Conservation (phyloP, 2,797 vertebrate genomes). For the Cynopterus sphinx region DNA sequence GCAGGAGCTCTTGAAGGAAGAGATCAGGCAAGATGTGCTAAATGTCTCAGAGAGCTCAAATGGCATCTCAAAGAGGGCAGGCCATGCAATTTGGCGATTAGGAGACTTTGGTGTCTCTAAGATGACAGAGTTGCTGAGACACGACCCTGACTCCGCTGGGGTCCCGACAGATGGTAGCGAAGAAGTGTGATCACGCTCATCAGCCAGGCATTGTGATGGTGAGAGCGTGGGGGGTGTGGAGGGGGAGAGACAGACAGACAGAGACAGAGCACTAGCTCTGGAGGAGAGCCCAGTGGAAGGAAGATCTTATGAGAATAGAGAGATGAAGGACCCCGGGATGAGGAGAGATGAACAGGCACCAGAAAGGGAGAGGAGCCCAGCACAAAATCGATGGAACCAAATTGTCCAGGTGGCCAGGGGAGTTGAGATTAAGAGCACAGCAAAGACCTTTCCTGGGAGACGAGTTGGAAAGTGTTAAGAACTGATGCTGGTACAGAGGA, state of each 20-base stretch:
- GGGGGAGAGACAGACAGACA: background rate
- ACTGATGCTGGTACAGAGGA: background rate
- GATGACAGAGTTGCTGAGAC: background rate
- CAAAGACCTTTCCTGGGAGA: background rate
- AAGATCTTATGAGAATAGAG: background rate
- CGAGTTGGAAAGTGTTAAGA: background rate
- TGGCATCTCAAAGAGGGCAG: background rate
- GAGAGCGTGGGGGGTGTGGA: background rate
- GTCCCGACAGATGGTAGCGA: rapidly evolving
- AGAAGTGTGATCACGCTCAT: background rate
- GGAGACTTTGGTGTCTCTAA: background rate
- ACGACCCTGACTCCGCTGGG: background rate
- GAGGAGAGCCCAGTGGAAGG: background rate
- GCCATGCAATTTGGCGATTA: no score
- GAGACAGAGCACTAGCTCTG: background rate
- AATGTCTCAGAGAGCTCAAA: background rate
- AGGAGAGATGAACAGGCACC: background rate
- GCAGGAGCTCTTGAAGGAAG: background rate
- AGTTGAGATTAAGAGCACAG: no score
- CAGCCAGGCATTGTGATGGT: background rate
- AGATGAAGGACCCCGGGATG: background rate
- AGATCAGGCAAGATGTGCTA: rapidly evolving
- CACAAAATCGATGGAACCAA: background rate
- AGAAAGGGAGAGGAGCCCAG: background rate
- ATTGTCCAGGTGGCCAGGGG: background rate